These are phyloP conservation scores for Mesorhabditis sp. DNA, from an alignment of 2,888 invertebrate genomes.

Conservation along the genomic window DNA sequence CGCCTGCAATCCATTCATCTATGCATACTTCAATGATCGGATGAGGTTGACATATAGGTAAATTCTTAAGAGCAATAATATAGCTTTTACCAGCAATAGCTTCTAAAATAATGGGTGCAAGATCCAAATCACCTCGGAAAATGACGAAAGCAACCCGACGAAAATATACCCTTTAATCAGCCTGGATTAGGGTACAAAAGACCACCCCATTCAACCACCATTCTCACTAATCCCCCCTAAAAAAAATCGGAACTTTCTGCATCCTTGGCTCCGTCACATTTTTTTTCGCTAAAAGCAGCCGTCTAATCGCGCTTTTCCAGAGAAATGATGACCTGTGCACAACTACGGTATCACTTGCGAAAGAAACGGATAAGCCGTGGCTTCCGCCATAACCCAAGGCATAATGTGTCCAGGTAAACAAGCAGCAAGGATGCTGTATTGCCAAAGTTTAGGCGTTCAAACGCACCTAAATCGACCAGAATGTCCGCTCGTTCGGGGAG, in stretches of 20 bases:
- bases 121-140: no score
- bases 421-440: constrained; percentile 3
- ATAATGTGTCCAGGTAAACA: constrained; percentile 35
- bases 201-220: no score
- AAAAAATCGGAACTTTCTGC: no score
- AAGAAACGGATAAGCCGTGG: constrained; percentile 33
- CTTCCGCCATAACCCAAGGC: constrained; percentile 32
- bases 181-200: no score
- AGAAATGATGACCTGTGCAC: constrained; percentile 45
- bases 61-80: not conserved
- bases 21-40: constrained; percentile 54
- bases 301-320: not conserved
- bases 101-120: no score
- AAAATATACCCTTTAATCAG: no score
- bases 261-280: no score
- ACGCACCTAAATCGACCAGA: constrained; percentile 38
- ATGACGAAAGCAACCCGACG: no score
- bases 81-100: not conserved
- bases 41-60: constrained; percentile 48
- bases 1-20: constrained; percentile 53
- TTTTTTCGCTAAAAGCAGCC: not conserved
- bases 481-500: constrained; percentile 42
- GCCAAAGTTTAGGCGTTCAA: constrained; percentile 36
- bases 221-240: no score
- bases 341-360: constrained; percentile 38